Percentiles rank a stretch among this genome's conserved stretches.
phyloP scores from a whole-genome alignment of 2,888 invertebrate genomes.

The Cerastis leucographa region DNA sequence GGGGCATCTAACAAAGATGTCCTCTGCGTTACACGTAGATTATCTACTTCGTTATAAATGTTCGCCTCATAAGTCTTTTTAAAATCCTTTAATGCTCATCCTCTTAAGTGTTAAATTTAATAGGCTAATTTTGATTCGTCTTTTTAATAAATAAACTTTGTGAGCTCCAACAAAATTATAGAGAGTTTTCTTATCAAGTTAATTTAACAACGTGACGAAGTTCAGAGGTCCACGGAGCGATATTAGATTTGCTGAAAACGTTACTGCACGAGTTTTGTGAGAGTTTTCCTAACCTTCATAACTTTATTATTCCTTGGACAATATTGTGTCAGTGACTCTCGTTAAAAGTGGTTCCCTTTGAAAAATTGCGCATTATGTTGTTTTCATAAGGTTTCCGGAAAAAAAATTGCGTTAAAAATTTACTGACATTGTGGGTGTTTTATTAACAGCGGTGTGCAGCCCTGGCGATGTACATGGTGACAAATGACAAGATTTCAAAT shows the following conservation, averaged over 20 bases:
- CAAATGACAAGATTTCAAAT: too few species aligned
- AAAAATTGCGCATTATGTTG: neutral
- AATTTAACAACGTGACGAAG: slow-evolving; percentile 39
- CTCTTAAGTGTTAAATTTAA: neutral
- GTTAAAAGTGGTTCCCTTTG: slow-evolving; percentile 14
- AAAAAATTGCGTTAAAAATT: neutral
- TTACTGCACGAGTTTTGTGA: slow-evolving; percentile 39
- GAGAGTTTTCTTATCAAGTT: slow-evolving; percentile 43
- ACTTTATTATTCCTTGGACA: slow-evolving; percentile 44
- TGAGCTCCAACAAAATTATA: slow-evolving; percentile 21
- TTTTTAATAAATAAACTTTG: neutral
- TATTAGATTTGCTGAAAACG: slow-evolving; percentile 44
- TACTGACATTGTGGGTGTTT: neutral
- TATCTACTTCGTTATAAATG: slow-evolving; percentile 44
- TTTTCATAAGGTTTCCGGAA: neutral
- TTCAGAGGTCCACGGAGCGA: slow-evolving; percentile 36
- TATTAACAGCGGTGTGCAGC: too few species aligned
- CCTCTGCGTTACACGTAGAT: slow-evolving; percentile 12
- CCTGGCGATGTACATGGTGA: too few species aligned
- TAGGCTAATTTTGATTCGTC: neutral
- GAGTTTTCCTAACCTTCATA: slow-evolving; percentile 35
- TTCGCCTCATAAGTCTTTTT: slow-evolving; percentile 27
- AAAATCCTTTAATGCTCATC: slow-evolving; percentile 19
- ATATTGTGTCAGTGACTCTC: slow-evolving; percentile 36
- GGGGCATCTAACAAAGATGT: slow-evolving; percentile 20